A percentile compares a stretch with the other conserved stretches of the same genome.
These are phyloP conservation scores for Eriosoma lanigerum DNA, from an alignment of 1,140 invertebrate genomes.

Conservation along the genomic window DNA sequence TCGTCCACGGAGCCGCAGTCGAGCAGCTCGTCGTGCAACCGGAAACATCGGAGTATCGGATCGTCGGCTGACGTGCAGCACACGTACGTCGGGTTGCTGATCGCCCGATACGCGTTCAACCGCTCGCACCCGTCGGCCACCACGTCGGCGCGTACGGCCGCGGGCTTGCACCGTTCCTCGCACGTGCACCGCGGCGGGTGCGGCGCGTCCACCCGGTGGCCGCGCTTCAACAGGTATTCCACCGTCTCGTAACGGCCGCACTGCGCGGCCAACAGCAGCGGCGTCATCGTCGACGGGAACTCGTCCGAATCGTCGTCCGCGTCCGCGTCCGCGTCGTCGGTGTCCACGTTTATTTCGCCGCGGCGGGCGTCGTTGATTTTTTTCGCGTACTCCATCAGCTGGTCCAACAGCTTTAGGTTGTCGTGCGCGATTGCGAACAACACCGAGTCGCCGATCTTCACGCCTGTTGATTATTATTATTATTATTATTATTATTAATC, in stretches of 20 bases:
- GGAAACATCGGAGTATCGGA: slow-evolving; percentile 68
- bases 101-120: slow-evolving; percentile 64
- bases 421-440: slow-evolving; percentile 63
- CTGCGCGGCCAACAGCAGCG: slow-evolving; percentile 71
- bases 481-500: background rate
- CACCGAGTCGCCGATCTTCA: slow-evolving; percentile 63
- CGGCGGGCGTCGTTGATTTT: slow-evolving; percentile 62
- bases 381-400: slow-evolving; percentile 60
- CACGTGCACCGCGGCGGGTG: slow-evolving; percentile 67
- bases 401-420: slow-evolving; percentile 59
- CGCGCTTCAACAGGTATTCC: slow-evolving; percentile 65
- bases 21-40: slow-evolving; percentile 63
- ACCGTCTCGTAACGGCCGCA: slow-evolving; percentile 72
- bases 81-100: slow-evolving; percentile 69
- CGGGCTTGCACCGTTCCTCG: slow-evolving; percentile 61
- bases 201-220: slow-evolving; percentile 63
- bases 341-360: slow-evolving; percentile 64
- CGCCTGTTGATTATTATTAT: slow-evolving; percentile 54
- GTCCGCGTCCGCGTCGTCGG: slow-evolving; percentile 57
- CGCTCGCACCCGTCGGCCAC: slow-evolving; percentile 61
- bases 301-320: slow-evolving; percentile 56
- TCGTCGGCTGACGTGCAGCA: slow-evolving; percentile 66
- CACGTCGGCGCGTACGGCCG: slow-evolving; percentile 56
- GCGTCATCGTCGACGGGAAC: slow-evolving; percentile 72
- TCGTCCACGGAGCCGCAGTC: slow-evolving; percentile 60